phyloP scores from a whole-genome alignment of 2,797 vertebrate genomes.

The Haliaeetus vocifer region DNA sequence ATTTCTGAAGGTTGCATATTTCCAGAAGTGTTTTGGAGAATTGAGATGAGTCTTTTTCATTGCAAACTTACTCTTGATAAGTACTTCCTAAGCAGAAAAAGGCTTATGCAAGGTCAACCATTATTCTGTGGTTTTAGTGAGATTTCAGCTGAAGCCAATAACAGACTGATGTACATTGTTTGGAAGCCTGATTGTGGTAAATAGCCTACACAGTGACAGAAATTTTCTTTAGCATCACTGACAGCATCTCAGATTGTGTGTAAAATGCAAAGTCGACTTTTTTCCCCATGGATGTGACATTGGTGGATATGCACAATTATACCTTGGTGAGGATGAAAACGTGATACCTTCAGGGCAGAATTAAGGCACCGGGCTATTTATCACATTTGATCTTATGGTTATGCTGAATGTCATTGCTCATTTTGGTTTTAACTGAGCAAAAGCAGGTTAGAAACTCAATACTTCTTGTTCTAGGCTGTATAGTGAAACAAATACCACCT shows the following conservation, averaged over 20 bases:
- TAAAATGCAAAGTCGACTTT: background rate
- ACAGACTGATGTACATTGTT: background rate
- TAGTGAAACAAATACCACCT: background rate
- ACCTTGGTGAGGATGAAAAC: background rate
- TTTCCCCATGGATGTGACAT: background rate
- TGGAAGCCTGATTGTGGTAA: background rate
- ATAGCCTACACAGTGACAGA: background rate
- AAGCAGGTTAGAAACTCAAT: background rate
- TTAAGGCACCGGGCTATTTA: background rate
- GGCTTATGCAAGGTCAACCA: background rate
- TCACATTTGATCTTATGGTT: background rate
- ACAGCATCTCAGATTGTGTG: background rate
- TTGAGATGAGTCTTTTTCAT: background rate
- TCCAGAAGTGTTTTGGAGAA: background rate
- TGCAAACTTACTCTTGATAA: background rate
- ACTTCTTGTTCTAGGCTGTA: background rate
- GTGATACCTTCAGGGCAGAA: background rate
- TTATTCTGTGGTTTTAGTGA: background rate
- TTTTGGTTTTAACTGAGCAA: background rate
- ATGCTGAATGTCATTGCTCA: background rate
- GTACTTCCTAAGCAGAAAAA: background rate
- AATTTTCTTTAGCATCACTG: background rate
- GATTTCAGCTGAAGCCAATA: background rate
- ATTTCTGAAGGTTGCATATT: background rate
- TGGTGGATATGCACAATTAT: background rate